Evolutionary conservation across 2,113 vertebrate species (phyloP), one percentile per base, ranked within the genome.

Genomic region (Chloropsis cyanopogon): DNA sequence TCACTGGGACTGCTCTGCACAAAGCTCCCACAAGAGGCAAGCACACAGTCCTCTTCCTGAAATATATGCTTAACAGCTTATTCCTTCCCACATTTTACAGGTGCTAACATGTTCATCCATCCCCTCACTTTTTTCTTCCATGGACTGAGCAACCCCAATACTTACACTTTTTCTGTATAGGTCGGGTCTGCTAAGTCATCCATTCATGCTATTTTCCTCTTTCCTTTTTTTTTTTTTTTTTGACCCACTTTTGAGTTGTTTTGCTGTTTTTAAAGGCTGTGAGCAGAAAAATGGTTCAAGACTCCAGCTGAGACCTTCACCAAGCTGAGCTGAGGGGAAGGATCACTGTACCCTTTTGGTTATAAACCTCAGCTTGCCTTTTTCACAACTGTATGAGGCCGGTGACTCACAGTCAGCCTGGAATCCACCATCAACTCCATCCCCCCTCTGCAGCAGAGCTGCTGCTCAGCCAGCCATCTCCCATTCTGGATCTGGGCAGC

Each of bases 221-320:
- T 6, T 5, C 49, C 28, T 26, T 53, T 31, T 22, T 5, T 6
- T 47, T 44, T 66, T 78, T 73, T 61, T 82, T 72, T 82, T 66
- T 83, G 56, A 19, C 82, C 78, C 63, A 71, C 71, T 82, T 72
- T 61, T 61, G 53, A 80, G 29, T 83, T 76, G 44, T 65, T 86
- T 78, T 89, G 59, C 76, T 90, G 83, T 12, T 92, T 94, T 37
- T 73, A 42, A 92, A 86, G 60, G 60, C 77, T 84, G 37, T 23
- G 64, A 77, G 42, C 25, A 77, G 64, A 81, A 91, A 94, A 95
- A 54, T 84, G 81, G 72, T 77, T 86, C 72, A 91, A 83, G 83
- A 39, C 84, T 86, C 73, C 84, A 89, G 73, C 84, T 71, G 87
- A 75, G 81, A 76, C 37, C 66, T 79, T 37, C 57, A 52, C 64